phyloP scores from a whole-genome alignment of 2,113 vertebrate genomes.

The Gulo gulo region DNA sequence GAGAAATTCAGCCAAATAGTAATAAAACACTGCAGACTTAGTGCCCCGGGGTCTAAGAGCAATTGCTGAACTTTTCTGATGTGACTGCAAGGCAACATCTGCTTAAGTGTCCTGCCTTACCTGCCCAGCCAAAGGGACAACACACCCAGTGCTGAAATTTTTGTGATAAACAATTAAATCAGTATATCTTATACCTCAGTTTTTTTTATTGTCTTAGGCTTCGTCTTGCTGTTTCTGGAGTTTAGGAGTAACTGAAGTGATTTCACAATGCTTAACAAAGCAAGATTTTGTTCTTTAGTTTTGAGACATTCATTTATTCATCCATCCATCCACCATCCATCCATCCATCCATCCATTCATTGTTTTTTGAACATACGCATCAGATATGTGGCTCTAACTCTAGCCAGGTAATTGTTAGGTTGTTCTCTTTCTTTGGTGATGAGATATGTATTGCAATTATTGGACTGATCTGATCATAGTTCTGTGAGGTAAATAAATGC shows the following conservation, averaged over 20 bases:
- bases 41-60: background rate
- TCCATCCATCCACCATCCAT: background rate
- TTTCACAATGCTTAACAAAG: background rate
- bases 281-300: background rate
- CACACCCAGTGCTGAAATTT: background rate
- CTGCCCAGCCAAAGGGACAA: background rate
- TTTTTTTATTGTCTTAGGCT: background rate
- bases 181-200: background rate
- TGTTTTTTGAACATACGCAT: background rate
- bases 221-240: background rate
- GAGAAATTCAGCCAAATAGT: conserved; percentile 30
- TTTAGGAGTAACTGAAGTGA: background rate
- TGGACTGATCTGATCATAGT: background rate
- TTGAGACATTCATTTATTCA: background rate
- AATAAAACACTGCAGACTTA: background rate
- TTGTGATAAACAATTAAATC: background rate
- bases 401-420: background rate
- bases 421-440: background rate
- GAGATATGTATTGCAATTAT: background rate
- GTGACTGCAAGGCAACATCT: background rate
- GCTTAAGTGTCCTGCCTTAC: background rate
- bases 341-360: background rate
- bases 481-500: background rate
- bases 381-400: background rate
- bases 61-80: background rate